These are phyloP conservation scores for Sialia sialis DNA, from an alignment of 2,113 vertebrate genomes.

Conservation along the genomic window DNA sequence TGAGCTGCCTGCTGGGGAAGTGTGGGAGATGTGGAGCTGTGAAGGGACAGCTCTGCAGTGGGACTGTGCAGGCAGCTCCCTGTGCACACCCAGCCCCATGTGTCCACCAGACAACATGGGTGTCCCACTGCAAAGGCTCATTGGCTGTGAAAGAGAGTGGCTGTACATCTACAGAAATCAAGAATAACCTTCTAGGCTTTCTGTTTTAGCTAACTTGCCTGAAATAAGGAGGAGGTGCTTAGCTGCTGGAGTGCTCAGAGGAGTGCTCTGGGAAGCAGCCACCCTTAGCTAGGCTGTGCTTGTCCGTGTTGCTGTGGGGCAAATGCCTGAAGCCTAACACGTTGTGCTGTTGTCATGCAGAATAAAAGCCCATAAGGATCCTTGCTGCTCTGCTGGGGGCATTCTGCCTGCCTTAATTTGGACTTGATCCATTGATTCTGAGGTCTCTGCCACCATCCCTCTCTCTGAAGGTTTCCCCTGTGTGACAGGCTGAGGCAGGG, in stretches of 20 bases:
- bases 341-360: neutral
- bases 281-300: neutral
- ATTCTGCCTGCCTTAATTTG: neutral
- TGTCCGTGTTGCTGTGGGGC: neutral
- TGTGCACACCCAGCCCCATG: neutral
- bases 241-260: neutral
- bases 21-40: neutral
- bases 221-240: neutral
- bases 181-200: neutral
- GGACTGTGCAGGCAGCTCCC: neutral
- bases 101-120: fast-evolving
- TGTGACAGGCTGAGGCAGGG: neutral
- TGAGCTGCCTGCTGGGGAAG: neutral
- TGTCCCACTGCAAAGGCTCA: fast-evolving
- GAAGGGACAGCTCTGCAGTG: neutral
- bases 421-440: neutral
- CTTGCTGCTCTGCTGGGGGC: neutral
- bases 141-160: neutral
- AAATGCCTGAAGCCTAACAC: neutral
- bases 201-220: neutral
- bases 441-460: neutral
- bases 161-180: neutral
- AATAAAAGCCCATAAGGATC: neutral
- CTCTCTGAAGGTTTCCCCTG: neutral
- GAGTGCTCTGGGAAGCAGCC: neutral